Evolutionary conservation across 1,140 invertebrate genomes (phyloP), one percentile per base, ranked within the genome.

Genomic region (Sitodiplosis mosellana): DNA sequence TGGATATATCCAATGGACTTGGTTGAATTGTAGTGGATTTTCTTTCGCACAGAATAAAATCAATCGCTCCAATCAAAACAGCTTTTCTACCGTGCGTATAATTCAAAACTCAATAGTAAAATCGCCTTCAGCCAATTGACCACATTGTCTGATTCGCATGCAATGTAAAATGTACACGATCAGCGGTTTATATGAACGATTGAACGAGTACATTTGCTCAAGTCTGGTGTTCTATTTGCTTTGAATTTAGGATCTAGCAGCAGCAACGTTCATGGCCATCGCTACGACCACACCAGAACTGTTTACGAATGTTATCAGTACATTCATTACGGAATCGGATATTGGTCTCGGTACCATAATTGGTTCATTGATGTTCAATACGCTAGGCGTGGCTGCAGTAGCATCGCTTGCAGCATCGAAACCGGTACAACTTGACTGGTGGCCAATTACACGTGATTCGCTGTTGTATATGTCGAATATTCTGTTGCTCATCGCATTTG

Each of bases 201-300:
- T n/a, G n/a, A n/a, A n/a, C n/a, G n/a, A n/a, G n/a, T n/a, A n/a
- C n/a, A n/a, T n/a, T n/a, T n/a, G n/a, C 27, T 27, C 27, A 27
- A 27, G 3, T 27, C 10, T 27, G 27, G 27, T 27, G 27, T 27
- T 38, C 15, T 38, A 7, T 14, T 38, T 38, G n/a, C 20, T 45
- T 52, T 63, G 51, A 59, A 60, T n/a, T n/a, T 10, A 80, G 57
- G 87, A 92, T 61, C 81, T 92, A 8, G 84, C 82, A 0, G 86
- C 84, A 0, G 86, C 86, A 0, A 90, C 86, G 0, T 89, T 90
- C 55, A 83, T 91, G 75, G 81, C 87, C 0, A 79, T 83, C 0
- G 86, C 84, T 1, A 87, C 84, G 10, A 85, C 81, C 40, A 80
- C 81, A 44, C 86, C 87, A 0, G 86, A 90, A 64, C 71, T 91